phyloP scores from a whole-genome alignment of 1,140 invertebrate genomes.

The Dinothrombium tinctorium region DNA sequence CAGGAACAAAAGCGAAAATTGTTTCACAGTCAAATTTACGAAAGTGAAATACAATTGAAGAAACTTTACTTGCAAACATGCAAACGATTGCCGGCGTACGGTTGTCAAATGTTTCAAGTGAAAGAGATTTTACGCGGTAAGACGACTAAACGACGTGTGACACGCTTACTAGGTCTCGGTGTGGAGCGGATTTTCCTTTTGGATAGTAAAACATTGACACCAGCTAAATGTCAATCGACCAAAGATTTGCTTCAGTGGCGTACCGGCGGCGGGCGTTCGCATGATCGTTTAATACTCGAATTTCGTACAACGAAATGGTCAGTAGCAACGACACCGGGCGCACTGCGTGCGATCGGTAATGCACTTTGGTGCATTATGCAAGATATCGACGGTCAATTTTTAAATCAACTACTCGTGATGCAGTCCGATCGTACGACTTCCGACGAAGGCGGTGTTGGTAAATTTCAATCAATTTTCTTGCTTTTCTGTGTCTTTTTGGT shows the following conservation, averaged over 20 bases:
- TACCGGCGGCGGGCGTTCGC: conserved; percentile 33
- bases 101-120: conserved; percentile 39
- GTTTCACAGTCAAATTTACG: conserved; percentile 39
- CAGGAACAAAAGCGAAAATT: conserved; percentile 44
- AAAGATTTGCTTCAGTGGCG: conserved; percentile 38
- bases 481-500: not conserved
- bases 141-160: conserved; percentile 28
- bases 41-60: conserved; percentile 38
- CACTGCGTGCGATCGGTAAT: conserved; percentile 26
- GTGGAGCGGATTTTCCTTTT: conserved; percentile 34
- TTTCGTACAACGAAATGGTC: conserved; percentile 37
- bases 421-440: too few relatives aligned
- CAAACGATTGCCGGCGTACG: conserved; percentile 35
- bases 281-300: conserved; percentile 36
- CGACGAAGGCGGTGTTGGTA: not conserved
- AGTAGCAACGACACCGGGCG: conserved; percentile 24
- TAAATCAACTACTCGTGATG: not conserved
- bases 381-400: conserved; percentile 13
- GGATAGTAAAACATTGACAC: conserved; percentile 35
- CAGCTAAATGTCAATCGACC: conserved; percentile 33
- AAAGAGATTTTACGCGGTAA: conserved; percentile 37
- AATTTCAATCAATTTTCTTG: not conserved
- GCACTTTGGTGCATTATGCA: conserved; percentile 30
- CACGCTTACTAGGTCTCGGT: conserved; percentile 35
- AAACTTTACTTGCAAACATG: conserved; percentile 40